A percentile compares a stretch with the other conserved stretches of the same genome.
Conservation (phyloP, 1,140 invertebrate species). For the Sycophila sp. region DNA sequence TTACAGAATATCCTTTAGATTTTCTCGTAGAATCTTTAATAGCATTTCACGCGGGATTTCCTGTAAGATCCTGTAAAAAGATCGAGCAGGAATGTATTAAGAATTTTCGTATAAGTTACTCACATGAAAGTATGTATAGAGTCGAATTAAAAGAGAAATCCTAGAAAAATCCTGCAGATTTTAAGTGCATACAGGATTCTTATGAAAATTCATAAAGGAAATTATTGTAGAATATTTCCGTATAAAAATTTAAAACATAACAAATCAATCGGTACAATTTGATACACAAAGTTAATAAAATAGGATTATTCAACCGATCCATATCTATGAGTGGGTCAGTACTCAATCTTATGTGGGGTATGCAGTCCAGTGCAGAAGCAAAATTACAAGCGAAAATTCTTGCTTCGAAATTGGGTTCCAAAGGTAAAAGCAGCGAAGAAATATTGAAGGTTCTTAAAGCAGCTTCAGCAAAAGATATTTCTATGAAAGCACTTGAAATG, state of each 20-base stretch:
- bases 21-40: too few species aligned
- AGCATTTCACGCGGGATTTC: too few species aligned
- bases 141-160: too few species aligned
- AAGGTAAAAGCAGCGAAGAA: slow-evolving; percentile 63
- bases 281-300: too few species aligned
- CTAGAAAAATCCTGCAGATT: too few species aligned
- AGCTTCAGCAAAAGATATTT: slow-evolving; percentile 38
- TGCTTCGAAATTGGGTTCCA: slow-evolving; percentile 39
- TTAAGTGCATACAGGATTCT: too few species aligned
- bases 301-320: slow-evolving; percentile 72
- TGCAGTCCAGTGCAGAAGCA: slow-evolving; percentile 64
- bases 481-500: background rate
- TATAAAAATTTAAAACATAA: background rate
- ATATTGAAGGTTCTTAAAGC: slow-evolving; percentile 61
- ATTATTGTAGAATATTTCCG: too few species aligned
- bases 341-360: slow-evolving; percentile 72
- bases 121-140: background rate
- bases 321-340: slow-evolving; percentile 76
- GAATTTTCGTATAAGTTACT: too few species aligned
- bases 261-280: background rate
- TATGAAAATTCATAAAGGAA: too few species aligned
- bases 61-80: too few species aligned
- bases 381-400: slow-evolving; percentile 70
- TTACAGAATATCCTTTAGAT: too few species aligned
- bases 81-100: too few species aligned